Base-by-base conservation (phyloP, 53 echinoderm and acorn worm species). In the Pentamera pediparva region DNA sequence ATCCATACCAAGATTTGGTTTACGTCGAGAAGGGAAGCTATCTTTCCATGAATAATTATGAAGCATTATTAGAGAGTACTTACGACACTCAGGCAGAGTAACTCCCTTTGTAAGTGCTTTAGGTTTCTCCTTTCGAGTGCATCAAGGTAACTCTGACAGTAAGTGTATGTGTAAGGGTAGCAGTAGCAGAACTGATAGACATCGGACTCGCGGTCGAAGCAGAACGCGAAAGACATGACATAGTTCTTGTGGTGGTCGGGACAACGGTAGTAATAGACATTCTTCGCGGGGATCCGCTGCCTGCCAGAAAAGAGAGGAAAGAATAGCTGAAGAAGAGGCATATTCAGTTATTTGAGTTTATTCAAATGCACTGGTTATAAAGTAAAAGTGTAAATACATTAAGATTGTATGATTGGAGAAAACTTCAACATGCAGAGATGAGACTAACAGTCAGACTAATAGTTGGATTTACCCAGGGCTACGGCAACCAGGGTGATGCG, bases 161-260 rank as follows among this genome's bases (percentile, higher is more conserved):
- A 26, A 22, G 91, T 88, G 81, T 96, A 96, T 36, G 96, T 91
- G 74, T 96, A 96, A 12, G 96, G 96, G 41, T 88, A 91, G 54
- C 91, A 91, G 81, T 96, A 96, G 12, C 86, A 76, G 82, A 96
- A 96, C 76, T 96, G 96, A 71, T 96, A 96, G 1, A 85, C 82
- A 76, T 96, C 96, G 12, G 70, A 79, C 43, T 91, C 96, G 50
- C 83, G 87, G 76, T 96, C 96, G 38, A 96, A 96, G 26, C 87
- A 87, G 76, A 96, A 96, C 11, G 96, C 88, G 78, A 96, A 96
- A 1, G 96, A 96, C 90, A 96, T 87, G 56, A 96, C 96, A 69
- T 96, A 96, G 76, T 96, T 96, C 84, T 96, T 96, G 19, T 91
- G 83, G 45, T 96, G 96, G 37, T 96, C 96, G 0, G 96, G 96